Evolutionary conservation across 2,113 vertebrate genomes (phyloP).

Genomic region (Lutjanus erythropterus): DNA sequence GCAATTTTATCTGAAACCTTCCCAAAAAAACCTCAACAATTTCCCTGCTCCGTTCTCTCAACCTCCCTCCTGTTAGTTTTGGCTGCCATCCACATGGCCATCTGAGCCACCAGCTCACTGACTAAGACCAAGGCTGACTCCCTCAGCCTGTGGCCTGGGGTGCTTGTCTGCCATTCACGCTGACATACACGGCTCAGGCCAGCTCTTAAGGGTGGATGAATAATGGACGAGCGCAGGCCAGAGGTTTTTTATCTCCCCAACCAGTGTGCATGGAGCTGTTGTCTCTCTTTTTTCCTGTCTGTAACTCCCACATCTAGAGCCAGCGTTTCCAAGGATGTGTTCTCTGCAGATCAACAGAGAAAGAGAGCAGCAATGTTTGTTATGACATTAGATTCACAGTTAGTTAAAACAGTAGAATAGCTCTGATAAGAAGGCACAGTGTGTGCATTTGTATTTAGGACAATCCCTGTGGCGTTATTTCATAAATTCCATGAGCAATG

Average conservation of each 20-base stretch:
- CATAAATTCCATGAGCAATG: constrained; percentile 15
- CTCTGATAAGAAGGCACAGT: not conserved
- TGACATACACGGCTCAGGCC: constrained; percentile 51
- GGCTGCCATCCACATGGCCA: constrained; percentile 60
- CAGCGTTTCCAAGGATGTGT: constrained; percentile 14
- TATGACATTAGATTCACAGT: not conserved
- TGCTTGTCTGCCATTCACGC: constrained; percentile 65
- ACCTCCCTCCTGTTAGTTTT: constrained; percentile 61
- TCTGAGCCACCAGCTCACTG: constrained; percentile 69
- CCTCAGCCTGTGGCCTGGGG: constrained; percentile 48
- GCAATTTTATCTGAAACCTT: constrained; percentile 41
- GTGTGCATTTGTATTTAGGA: constrained; percentile 23
- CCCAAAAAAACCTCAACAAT: constrained; percentile 39
- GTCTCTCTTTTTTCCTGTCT: constrained; percentile 16
- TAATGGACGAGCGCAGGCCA: constrained; percentile 44
- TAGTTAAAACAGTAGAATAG: constrained; percentile 15
- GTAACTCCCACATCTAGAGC: constrained; percentile 21
- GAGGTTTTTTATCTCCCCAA: constrained; percentile 53
- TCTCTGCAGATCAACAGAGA: not conserved
- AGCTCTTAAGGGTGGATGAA: constrained; percentile 59
- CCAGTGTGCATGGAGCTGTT: constrained; percentile 20
- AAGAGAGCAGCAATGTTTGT: constrained; percentile 4
- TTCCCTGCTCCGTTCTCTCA: constrained; percentile 39
- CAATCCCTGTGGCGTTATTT: constrained; percentile 17
- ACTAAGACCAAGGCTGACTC: constrained; percentile 63